Conservation (phyloP, 1,140 invertebrate genomes). For the Trissolcus basalis region DNA sequence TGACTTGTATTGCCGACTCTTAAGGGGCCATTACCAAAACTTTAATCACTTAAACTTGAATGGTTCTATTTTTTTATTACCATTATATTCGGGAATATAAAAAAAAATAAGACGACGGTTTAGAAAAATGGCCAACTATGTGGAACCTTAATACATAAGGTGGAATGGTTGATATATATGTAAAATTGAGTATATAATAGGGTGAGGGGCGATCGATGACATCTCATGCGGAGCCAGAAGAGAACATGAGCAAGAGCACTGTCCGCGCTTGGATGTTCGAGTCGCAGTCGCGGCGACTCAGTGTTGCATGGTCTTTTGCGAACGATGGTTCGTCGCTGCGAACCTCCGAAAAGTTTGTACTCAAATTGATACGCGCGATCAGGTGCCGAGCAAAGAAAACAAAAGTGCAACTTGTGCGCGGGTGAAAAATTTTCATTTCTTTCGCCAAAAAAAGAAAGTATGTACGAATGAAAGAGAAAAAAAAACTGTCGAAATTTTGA, state of each 20-base stretch:
- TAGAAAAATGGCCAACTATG: not conserved
- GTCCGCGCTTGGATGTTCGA: constrained; percentile 23
- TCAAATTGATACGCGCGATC: constrained; percentile 19
- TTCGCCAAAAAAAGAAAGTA: not conserved
- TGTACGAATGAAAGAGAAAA: no score
- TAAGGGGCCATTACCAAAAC: no score
- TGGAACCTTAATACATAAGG: constrained; percentile 5
- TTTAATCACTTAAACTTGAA: no score
- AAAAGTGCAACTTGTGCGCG: no score
- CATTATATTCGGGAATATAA: not conserved
- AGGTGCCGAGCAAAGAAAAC: constrained; percentile 19
- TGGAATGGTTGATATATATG: constrained; percentile 5
- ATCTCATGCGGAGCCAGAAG: constrained; percentile 58
- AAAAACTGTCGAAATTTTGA: no score
- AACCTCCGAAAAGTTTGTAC: constrained; percentile 24
- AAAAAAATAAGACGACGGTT: not conserved
- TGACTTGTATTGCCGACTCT: no score
- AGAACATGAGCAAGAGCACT: constrained; percentile 54
- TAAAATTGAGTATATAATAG: constrained; percentile 47
- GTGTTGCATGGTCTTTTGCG: constrained; percentile 43
- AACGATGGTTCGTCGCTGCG: constrained; percentile 31
- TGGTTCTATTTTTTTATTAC: no score
- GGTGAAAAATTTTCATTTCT: no score
- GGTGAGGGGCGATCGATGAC: constrained; percentile 63
- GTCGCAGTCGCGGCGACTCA: constrained; percentile 24